Evolutionary conservation across 2,797 vertebrate genomes (phyloP).

Genomic region (Danio tinwini): DNA sequence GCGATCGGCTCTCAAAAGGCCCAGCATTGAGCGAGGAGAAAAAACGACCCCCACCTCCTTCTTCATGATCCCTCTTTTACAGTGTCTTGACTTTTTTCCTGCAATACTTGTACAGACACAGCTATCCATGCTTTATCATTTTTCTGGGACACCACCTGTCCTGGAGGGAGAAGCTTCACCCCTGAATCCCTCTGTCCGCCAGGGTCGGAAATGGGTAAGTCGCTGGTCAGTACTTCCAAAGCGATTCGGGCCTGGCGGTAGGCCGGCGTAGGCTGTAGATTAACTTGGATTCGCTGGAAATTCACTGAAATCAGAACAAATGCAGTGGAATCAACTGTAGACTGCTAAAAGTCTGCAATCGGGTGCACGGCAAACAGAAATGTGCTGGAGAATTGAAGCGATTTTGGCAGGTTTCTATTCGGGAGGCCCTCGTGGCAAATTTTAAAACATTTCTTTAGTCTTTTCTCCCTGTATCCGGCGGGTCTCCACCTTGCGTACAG

Average conservation of each 20-base stretch:
- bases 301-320: constrained; percentile 5
- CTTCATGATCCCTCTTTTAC: constrained; percentile 57
- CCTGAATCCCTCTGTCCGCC: constrained; percentile 66
- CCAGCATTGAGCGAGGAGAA: constrained; percentile 80
- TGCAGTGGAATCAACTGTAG: neutral
- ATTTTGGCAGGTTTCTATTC: constrained; percentile 80
- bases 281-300: neutral
- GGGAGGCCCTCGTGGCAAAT: constrained; percentile 86
- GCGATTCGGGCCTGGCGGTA: constrained; percentile 23
- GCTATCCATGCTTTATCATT: neutral
- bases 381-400: constrained; percentile 70
- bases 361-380: constrained; percentile 63
- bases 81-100: constrained; percentile 31
- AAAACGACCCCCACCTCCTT: constrained; percentile 55
- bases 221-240: constrained; percentile 64
- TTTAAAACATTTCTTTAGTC: constrained; percentile 72
- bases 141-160: constrained; percentile 91
- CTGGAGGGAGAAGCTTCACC: constrained; percentile 82
- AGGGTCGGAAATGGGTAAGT: constrained; percentile 60
- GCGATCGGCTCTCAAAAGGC: constrained; percentile 75
- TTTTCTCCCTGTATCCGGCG: constrained; percentile 61
- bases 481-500: constrained; percentile 82
- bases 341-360: neutral
- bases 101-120: neutral
- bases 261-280: neutral